Evolutionary conservation across 2,797 vertebrate genomes (phyloP), one percentile per base, ranked within the genome.

Genomic region (Lacerta agilis): DNA sequence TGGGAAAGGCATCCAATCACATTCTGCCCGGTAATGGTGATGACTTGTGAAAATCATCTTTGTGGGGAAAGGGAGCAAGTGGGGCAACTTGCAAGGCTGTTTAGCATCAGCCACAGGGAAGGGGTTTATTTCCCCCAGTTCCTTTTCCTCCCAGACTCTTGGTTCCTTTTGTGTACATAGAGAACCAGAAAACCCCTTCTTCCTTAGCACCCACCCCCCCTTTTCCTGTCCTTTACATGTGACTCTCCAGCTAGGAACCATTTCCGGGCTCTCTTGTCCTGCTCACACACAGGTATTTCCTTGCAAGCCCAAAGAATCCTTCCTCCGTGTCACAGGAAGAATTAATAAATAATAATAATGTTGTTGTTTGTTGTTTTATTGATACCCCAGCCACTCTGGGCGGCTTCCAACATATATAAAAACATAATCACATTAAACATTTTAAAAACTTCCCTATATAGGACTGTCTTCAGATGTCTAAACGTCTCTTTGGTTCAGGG

Each of bases 41-140:
- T 90, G 88, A 85, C 66, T 87, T 90, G 93, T 25, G 38, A 95
- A 94, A 91, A 91, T 92, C 93, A 91, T 67, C 92, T 78, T 81
- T 79, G 77, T n/a, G 15, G 9, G 5, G 20, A 79, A 8, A 55
- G 13, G 23, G 43, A 43, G 25, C 41, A n/a, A 27, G 41, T 78
- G 76, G 33, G 77, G 45, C 13, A 55, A 55, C 17, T 45, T 17
- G 17, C 45, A 8, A 79, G 77, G 11, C 27, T 13, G 11, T 55
- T 79, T 55, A 5, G 45, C 2, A 27, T 55, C 45, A 17, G 45
- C 5, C 27, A 78, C 10, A 49, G 45, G 29, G 45, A 20, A 55
- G 10, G 5, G 23, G 8, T 20, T 15, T 18, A 8, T 77, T 77
- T 77, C 4, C 38, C 3, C 23, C 43, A 11, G 27, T 10, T 8